A percentile compares a stretch with the other conserved stretches of the same genome.
These are phyloP conservation scores for Pseudoips prasinana DNA, from an alignment of 2,888 invertebrate species.

Conservation along the genomic window DNA sequence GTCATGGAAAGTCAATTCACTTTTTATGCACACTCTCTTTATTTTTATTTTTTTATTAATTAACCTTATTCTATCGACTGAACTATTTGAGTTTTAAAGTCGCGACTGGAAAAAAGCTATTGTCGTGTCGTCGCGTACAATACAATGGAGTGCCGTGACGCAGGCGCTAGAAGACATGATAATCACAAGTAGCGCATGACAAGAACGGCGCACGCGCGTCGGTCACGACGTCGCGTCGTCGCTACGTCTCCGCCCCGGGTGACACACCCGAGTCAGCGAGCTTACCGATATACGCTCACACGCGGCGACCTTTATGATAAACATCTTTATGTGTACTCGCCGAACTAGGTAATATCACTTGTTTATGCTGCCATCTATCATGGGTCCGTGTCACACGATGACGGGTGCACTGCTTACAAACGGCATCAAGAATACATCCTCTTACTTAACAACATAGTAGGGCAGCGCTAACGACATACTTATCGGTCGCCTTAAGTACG, in stretches of 20 bases:
- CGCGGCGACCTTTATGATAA: slow-evolving; percentile 45
- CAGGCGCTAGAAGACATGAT: slow-evolving; percentile 66
- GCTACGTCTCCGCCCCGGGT: slow-evolving; percentile 47
- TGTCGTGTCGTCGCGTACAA: slow-evolving; percentile 26
- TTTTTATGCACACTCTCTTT: slow-evolving; percentile 21
- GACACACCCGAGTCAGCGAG: slow-evolving; percentile 44
- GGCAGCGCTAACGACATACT: slow-evolving; percentile 55
- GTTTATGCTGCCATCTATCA: slow-evolving; percentile 61
- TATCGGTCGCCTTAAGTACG: slow-evolving; percentile 45
- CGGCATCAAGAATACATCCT: slow-evolving; percentile 47
- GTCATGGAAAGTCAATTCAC: slow-evolving; percentile 26
- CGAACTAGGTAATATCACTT: slow-evolving; percentile 57
- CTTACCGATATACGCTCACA: slow-evolving; percentile 20
- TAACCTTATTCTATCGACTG: slow-evolving; percentile 8
- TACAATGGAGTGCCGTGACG: slow-evolving; percentile 51
- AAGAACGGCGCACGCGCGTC: slow-evolving; percentile 65
- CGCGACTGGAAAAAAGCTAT: slow-evolving; percentile 37
- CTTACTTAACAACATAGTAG: slow-evolving; percentile 47
- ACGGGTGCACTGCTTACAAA: slow-evolving; percentile 49
- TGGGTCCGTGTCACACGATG: slow-evolving; percentile 49
- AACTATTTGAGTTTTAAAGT: slow-evolving; percentile 37
- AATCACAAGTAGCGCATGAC: slow-evolving; percentile 76
- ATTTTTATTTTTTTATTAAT: slow-evolving; percentile 39
- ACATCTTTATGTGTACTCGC: slow-evolving; percentile 49
- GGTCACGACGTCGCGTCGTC: slow-evolving; percentile 58